Conservation (phyloP, 1,140 invertebrate genomes). For the Hycleus phaleratus region DNA sequence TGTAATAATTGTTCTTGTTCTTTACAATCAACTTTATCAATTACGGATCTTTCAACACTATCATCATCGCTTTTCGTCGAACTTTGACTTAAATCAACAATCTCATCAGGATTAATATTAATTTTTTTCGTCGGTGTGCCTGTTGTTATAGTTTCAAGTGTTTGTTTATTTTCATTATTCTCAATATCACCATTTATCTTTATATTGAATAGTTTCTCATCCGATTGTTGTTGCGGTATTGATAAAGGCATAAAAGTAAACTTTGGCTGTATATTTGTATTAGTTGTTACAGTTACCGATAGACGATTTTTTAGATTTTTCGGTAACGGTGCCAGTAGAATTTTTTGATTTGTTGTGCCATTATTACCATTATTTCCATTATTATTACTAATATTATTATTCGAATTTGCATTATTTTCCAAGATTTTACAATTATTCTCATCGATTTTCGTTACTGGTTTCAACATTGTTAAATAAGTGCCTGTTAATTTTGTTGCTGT, state of each 20-base stretch:
- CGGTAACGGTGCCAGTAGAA: constrained; percentile 43
- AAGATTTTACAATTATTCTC: constrained; percentile 5
- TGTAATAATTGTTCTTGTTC: constrained; percentile 35
- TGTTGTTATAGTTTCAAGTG: too few relatives aligned
- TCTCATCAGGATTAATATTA: constrained; percentile 18
- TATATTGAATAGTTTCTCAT: constrained; percentile 48
- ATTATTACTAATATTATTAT: neutral
- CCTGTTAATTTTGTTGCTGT: constrained; percentile 23
- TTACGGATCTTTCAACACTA: constrained; percentile 17
- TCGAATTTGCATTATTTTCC: neutral
- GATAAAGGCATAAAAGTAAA: constrained; percentile 46
- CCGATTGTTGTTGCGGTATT: constrained; percentile 36
- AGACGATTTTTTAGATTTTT: constrained; percentile 43
- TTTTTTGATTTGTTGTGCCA: constrained; percentile 22
- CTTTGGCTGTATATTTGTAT: constrained; percentile 39
- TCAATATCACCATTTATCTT: constrained; percentile 45
- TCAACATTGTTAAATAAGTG: constrained; percentile 36
- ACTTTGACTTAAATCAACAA: constrained; percentile 19
- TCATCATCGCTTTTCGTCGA: too few relatives aligned
- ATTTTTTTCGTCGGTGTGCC: constrained; percentile 29
- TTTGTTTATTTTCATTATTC: too few relatives aligned
- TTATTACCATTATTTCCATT: neutral
- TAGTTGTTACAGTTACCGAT: constrained; percentile 41
- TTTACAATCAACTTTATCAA: constrained; percentile 28
- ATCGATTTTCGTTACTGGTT: constrained; percentile 26